Percentiles rank a stretch among this genome's conserved stretches.
These are phyloP conservation scores for Periphyllus acericola DNA, from an alignment of 2,888 invertebrate genomes.

Conservation along the genomic window DNA sequence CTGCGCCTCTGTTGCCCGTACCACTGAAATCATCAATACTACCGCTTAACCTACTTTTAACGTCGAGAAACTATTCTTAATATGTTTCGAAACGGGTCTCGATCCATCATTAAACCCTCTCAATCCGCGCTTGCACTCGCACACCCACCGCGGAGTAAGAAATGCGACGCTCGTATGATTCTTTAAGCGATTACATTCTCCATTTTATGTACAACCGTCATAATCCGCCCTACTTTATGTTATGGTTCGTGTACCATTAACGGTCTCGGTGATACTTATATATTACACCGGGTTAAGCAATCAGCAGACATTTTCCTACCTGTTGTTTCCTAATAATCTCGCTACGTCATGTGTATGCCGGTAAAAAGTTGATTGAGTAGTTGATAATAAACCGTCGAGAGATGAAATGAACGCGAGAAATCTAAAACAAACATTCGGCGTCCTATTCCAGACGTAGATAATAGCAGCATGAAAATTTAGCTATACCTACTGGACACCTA, in stretches of 20 bases:
- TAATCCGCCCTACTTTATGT: background rate
- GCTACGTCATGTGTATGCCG: background rate
- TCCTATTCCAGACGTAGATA: too few relatives aligned
- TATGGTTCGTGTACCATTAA: background rate
- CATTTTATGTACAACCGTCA: background rate
- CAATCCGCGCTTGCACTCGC: background rate
- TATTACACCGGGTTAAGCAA: background rate
- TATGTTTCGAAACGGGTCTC: constrained; percentile 35
- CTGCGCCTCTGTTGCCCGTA: background rate
- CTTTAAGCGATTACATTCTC: constrained; percentile 7
- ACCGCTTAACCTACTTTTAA: constrained; percentile 39
- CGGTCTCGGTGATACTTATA: too few relatives aligned
- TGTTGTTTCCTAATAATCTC: background rate
- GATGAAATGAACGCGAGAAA: too few relatives aligned
- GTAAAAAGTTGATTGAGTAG: too few relatives aligned
- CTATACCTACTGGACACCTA: too few relatives aligned
- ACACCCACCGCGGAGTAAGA: background rate
- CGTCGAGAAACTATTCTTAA: constrained; percentile 24
- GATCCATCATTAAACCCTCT: constrained; percentile 11
- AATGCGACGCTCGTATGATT: constrained; percentile 18
- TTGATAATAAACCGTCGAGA: too few relatives aligned
- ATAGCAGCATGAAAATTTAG: too few relatives aligned
- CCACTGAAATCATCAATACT: constrained; percentile 32
- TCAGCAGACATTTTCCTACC: background rate
- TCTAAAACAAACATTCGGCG: too few relatives aligned